These are phyloP conservation scores for Panzeria rudis DNA, from an alignment of 2,888 invertebrate genomes.

Conservation along the genomic window DNA sequence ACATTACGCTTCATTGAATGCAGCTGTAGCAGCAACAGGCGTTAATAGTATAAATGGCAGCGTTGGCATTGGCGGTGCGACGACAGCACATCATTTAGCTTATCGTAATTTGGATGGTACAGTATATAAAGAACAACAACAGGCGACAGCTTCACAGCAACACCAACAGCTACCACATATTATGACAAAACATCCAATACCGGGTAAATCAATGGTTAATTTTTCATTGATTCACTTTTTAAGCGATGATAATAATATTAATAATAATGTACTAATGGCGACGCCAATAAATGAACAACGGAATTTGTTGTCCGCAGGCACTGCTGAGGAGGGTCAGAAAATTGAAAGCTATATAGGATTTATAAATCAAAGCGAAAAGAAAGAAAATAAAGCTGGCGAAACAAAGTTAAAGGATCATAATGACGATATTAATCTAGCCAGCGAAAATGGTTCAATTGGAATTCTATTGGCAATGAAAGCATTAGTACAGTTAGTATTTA, in stretches of 20 bases:
- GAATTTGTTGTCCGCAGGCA: slow-evolving; percentile 50
- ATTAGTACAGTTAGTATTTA: slow-evolving; percentile 90
- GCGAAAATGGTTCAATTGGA: slow-evolving; percentile 88
- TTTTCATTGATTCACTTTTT: slow-evolving; percentile 78
- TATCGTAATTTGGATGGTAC: slow-evolving; percentile 79
- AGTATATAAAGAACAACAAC: slow-evolving; percentile 56
- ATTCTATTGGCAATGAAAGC: slow-evolving; percentile 90
- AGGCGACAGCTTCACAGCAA: slow-evolving; percentile 26
- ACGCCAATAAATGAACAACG: slow-evolving; percentile 59
- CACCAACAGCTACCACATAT: slow-evolving; percentile 68
- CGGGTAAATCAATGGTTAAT: slow-evolving; percentile 82
- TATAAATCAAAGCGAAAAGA: slow-evolving; percentile 22
- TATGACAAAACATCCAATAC: slow-evolving; percentile 83
- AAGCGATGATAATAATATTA: slow-evolving; percentile 72
- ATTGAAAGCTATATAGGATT: slow-evolving; percentile 47
- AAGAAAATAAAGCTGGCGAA: slow-evolving; percentile 9
- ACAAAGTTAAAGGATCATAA: slow-evolving; percentile 44
- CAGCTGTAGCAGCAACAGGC: slow-evolving; percentile 52
- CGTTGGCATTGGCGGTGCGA: slow-evolving; percentile 73
- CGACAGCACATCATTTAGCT: slow-evolving; percentile 78
- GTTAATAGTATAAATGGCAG: slow-evolving; percentile 57
- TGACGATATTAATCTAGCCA: slow-evolving; percentile 80
- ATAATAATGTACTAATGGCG: slow-evolving; percentile 71
- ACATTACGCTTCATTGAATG: slow-evolving; percentile 66
- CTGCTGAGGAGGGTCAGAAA: slow-evolving; percentile 64